A percentile compares a stretch with the other conserved stretches of the same genome.
Evolutionary conservation across 2,888 invertebrate genomes (phyloP).

Genomic region (Drosophila gaucha): DNA sequence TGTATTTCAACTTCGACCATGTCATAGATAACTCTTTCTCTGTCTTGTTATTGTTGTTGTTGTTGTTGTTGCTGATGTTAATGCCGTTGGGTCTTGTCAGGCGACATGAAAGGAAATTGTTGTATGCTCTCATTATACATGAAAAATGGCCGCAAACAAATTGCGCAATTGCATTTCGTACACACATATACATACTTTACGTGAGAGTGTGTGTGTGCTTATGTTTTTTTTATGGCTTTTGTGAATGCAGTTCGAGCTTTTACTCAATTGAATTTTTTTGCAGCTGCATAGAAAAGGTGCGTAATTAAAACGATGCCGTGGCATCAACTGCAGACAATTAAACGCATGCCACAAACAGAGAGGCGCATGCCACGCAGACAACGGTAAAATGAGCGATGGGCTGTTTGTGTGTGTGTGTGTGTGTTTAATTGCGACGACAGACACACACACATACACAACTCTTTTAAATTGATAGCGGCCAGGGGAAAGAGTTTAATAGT

Average conservation of each 20-base stretch:
- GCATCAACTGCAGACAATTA: slow-evolving; percentile 63
- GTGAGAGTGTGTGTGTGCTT: not conserved
- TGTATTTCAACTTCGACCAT: not conserved
- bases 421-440: slow-evolving; percentile 66
- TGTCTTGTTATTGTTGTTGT: not conserved
- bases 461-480: slow-evolving; percentile 50
- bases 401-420: slow-evolving; percentile 16
- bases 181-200: not conserved
- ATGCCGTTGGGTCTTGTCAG: slow-evolving; percentile 37
- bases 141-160: slow-evolving; percentile 59
- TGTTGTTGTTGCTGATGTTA: slow-evolving; percentile 22
- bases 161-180: slow-evolving; percentile 36
- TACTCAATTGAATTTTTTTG: slow-evolving; percentile 58
- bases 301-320: slow-evolving; percentile 72
- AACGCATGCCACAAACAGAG: slow-evolving; percentile 67
- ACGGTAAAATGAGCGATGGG: slow-evolving; percentile 59
- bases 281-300: slow-evolving; percentile 65
- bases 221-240: slow-evolving; percentile 21
- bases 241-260: slow-evolving; percentile 55
- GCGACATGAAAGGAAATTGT: slow-evolving; percentile 61
- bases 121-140: slow-evolving; percentile 57
- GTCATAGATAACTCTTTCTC: not conserved
- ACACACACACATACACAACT: slow-evolving; percentile 16
- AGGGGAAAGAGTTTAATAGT: slow-evolving; percentile 17
- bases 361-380: too few relatives aligned